These are phyloP conservation scores for Neosilurus hyrtlii DNA, from an alignment of 2,797 vertebrate species.

Conservation along the genomic window DNA sequence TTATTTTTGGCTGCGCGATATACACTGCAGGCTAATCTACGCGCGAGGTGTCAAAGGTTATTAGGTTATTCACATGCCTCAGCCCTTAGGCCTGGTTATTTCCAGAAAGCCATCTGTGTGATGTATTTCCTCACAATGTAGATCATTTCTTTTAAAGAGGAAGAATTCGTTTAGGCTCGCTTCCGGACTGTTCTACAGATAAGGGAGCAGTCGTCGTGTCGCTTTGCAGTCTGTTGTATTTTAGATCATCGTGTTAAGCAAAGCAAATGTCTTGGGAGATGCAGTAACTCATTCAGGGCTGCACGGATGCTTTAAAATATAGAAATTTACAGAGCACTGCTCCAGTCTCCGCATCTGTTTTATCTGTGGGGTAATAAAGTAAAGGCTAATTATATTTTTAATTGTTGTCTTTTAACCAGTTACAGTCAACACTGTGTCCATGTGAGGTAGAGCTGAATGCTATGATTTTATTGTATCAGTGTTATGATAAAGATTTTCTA, in stretches of 20 bases:
- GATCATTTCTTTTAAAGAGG: conserved; percentile 18
- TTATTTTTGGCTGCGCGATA: conserved; percentile 28
- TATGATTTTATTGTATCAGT: not conserved
- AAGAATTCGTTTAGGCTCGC: not conserved
- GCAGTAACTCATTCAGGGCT: not conserved
- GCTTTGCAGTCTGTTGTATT: not conserved
- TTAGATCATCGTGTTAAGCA: not conserved
- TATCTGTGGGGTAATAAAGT: not conserved
- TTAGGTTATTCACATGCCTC: conserved; percentile 37
- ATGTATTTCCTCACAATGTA: not conserved
- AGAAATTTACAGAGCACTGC: not conserved
- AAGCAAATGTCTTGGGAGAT: not conserved
- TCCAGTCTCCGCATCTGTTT: no score
- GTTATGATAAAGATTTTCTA: no score
- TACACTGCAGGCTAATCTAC: conserved; percentile 12
- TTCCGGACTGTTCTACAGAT: not conserved
- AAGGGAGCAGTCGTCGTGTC: not conserved
- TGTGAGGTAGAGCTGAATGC: no score
- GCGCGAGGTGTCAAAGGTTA: conserved; percentile 32
- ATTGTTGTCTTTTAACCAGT: no score
- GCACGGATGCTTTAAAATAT: not conserved
- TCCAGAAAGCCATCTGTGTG: conserved; percentile 11
- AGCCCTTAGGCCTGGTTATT: conserved; percentile 28
- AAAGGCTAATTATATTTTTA: no score
- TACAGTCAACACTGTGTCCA: no score